Evolutionary conservation across 2,888 invertebrate species (phyloP).

Genomic region (Troglohyphantes excavatus): DNA sequence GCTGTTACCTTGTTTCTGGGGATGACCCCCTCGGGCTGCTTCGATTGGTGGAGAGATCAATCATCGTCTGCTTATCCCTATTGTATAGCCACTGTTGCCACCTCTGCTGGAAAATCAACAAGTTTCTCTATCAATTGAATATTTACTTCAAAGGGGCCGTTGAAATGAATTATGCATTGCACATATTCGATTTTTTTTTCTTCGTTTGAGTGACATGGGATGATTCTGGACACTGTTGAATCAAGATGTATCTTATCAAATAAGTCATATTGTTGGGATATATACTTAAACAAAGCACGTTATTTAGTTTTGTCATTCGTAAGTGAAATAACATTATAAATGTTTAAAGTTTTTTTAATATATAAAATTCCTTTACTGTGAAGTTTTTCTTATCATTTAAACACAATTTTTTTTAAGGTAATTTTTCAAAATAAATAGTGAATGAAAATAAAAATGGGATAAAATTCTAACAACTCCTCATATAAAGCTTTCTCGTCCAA

Average conservation of each 20-base stretch:
- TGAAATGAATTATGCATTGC: slow-evolving; percentile 10
- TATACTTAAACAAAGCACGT: no score
- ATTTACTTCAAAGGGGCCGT: slow-evolving; percentile 42
- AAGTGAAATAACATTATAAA: no score
- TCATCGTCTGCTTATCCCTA: slow-evolving; percentile 67
- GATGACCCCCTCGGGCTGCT: slow-evolving; percentile 27
- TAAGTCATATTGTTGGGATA: neutral
- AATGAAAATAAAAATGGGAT: no score
- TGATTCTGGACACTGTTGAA: neutral
- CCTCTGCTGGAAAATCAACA: slow-evolving; percentile 72
- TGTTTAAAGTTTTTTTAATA: no score
- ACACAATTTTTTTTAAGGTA: no score
- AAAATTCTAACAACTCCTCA: no score
- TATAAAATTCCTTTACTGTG: no score
- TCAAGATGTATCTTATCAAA: neutral
- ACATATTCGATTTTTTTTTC: slow-evolving; percentile 12
- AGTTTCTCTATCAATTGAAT: slow-evolving; percentile 56
- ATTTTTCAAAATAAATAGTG: no score
- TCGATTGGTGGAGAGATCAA: slow-evolving; percentile 64
- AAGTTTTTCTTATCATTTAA: no score
- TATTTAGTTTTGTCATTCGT: no score
- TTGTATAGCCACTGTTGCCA: slow-evolving; percentile 64
- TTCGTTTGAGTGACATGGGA: slow-evolving; percentile 14
- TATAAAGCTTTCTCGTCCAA: no score
- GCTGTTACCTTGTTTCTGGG: slow-evolving; percentile 54